Evolutionary conservation across 2,797 vertebrate species (phyloP), one percentile per base, ranked within the genome.

Genomic region (Apogon hyalosoma): DNA sequence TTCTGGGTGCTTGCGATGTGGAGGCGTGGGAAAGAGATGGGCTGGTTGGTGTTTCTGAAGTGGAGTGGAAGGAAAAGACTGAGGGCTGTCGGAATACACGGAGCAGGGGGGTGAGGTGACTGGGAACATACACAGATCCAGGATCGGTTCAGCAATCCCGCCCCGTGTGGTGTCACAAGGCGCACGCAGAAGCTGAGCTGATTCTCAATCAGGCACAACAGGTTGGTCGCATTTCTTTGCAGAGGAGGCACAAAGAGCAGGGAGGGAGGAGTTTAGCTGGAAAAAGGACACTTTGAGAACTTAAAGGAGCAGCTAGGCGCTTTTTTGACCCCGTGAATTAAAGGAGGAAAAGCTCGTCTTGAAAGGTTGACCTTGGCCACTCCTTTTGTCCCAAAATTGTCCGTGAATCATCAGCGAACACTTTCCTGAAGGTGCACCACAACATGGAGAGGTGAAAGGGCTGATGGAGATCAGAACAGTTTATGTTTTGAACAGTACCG

Each of bases 171-270:
- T 3, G 2, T 11, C 56, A 9, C 46, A 15, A 33, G 31, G 7
- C 10, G 7, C 6, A n/a, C 7, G 16, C 64, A 1, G 10, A 0
- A 11, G 28, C 46, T 14, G 28, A 50, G 16, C 87, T 74, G 87
- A 87, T 74, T 74, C 80, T 1, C 7, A 82, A 76, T 5, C 90
- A 83, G 90, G 12, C 0, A 73, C 85, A 88, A 90, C 87, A 88
- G 85, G 83, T 89, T 72, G 77, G 9, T 69, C 18, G 61, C 56
- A 1, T 55, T 53, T 65, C 70, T 56, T 60, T 51, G 31, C 65
- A 21, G 40, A 56, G 55, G 56, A 63, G 45, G 58, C 59, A 59
- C 52, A 58, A 57, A 63, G 19, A 63, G 62, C 38, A 75, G 45
- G 58, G 79, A 77, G 74, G 89, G 87, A 85, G 90, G 87, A 75